Conservation (phyloP, 2,888 invertebrate species). For the Hirtodrosophila cameraria region DNA sequence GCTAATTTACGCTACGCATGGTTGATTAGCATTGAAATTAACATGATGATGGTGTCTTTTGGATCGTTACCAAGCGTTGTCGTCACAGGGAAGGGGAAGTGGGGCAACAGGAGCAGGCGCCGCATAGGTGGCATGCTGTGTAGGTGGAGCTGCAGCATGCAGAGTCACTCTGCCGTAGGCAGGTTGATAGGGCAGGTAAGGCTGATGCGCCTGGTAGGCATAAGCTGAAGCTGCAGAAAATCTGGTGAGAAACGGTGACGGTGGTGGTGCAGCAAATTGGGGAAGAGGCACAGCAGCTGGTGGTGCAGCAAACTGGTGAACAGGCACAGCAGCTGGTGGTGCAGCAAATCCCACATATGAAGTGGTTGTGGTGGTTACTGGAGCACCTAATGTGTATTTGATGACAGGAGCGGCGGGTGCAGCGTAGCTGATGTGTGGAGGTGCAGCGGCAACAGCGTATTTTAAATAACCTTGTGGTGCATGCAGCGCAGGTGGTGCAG, state of each 20-base stretch:
- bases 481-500: slow-evolving; percentile 22
- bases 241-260: slow-evolving; percentile 6
- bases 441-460: slow-evolving; percentile 34
- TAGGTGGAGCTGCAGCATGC: slow-evolving; percentile 48
- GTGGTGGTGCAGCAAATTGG: slow-evolving; percentile 15
- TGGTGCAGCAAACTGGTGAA: slow-evolving; percentile 20
- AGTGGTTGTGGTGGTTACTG: slow-evolving; percentile 67
- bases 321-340: slow-evolving; percentile 8
- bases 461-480: slow-evolving; percentile 25
- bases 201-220: slow-evolving; percentile 20
- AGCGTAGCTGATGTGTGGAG: slow-evolving; percentile 24
- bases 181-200: slow-evolving; percentile 15
- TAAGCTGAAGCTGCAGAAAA: slow-evolving; percentile 11
- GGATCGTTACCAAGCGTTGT: slow-evolving; percentile 51
- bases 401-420: slow-evolving; percentile 40
- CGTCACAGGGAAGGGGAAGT: slow-evolving; percentile 40
- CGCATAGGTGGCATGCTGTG: slow-evolving; percentile 33
- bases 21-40: slow-evolving; percentile 64
- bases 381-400: slow-evolving; percentile 61
- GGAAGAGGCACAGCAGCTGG: slow-evolving; percentile 16
- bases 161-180: slow-evolving; percentile 13
- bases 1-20: slow-evolving; percentile 41
- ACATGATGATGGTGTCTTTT: slow-evolving; percentile 25
- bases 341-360: slow-evolving; percentile 63
- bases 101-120: slow-evolving; percentile 30